These are phyloP conservation scores for Crocallis elinguaria DNA, from an alignment of 2,888 invertebrate genomes.

Conservation along the genomic window DNA sequence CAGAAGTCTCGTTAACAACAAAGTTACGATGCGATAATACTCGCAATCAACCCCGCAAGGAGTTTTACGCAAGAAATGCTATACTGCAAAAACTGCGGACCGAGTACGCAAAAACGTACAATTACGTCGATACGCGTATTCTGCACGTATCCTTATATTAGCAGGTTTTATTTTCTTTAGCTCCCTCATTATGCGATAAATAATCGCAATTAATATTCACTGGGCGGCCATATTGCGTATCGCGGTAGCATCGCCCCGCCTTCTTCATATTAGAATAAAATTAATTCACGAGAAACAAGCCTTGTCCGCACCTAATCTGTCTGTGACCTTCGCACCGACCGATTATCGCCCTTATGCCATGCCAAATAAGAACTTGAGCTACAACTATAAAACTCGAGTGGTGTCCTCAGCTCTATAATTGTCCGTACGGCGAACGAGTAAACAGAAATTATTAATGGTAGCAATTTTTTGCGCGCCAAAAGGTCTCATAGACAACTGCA, in stretches of 20 bases:
- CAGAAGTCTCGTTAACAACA: constrained; percentile 15
- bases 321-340: constrained; percentile 25
- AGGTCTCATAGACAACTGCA: constrained; percentile 2
- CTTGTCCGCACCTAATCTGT: constrained; percentile 36
- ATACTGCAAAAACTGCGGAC: constrained; percentile 9
- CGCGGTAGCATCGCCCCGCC: constrained; percentile 68
- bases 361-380: constrained; percentile 2
- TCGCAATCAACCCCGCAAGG: constrained; percentile 17
- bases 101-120: constrained; percentile 15
- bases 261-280: constrained; percentile 61
- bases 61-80: neutral
- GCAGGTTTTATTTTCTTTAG: constrained; percentile 39
- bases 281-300: constrained; percentile 51
- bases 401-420: neutral
- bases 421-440: neutral
- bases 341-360: constrained; percentile 42
- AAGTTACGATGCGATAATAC: constrained; percentile 16
- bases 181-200: constrained; percentile 60
- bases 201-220: constrained; percentile 66
- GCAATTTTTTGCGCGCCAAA: constrained; percentile 11
- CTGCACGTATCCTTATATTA: constrained; percentile 46
- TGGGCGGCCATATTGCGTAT: constrained; percentile 65
- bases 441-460: neutral
- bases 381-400: neutral
- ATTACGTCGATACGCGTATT: constrained; percentile 33